Evolutionary conservation across 2,888 invertebrate species (phyloP).

Genomic region (Parasteatoda lunata): DNA sequence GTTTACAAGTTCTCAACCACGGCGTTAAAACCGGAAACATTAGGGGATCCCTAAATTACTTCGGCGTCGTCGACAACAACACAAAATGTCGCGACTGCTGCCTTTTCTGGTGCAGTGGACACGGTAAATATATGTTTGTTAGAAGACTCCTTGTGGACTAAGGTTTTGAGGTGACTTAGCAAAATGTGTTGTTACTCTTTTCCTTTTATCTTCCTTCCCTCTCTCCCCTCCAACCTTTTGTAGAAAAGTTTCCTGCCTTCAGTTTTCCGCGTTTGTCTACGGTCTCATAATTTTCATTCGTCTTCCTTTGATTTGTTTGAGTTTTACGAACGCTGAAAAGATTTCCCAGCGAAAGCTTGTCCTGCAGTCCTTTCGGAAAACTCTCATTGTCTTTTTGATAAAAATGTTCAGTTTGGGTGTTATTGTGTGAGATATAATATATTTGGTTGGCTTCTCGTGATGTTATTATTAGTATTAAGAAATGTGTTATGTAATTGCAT

Average conservation of each 20-base stretch:
- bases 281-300: slow-evolving; percentile 31
- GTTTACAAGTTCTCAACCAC: slow-evolving; percentile 52
- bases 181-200: slow-evolving; percentile 1
- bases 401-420: too few relatives aligned
- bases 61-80: slow-evolving; percentile 40
- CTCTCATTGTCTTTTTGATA: too few relatives aligned
- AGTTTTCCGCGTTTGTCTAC: slow-evolving; percentile 1
- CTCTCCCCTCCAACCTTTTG: background rate
- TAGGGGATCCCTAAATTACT: slow-evolving; percentile 61
- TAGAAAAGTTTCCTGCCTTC: background rate
- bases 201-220: background rate
- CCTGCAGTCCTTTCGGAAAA: too few relatives aligned
- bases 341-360: too few relatives aligned
- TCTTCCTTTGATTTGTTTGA: background rate
- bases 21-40: slow-evolving; percentile 56
- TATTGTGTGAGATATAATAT: too few relatives aligned
- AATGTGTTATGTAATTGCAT: too few relatives aligned
- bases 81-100: slow-evolving; percentile 45
- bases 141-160: slow-evolving; percentile 7
- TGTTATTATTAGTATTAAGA: too few relatives aligned
- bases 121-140: slow-evolving; percentile 65
- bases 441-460: too few relatives aligned
- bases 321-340: background rate
- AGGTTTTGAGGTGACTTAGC: slow-evolving; percentile 39
- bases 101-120: slow-evolving; percentile 58